phyloP scores from a whole-genome alignment of 2,797 vertebrate genomes.

The Ctenochaetus hawaiiensis region DNA sequence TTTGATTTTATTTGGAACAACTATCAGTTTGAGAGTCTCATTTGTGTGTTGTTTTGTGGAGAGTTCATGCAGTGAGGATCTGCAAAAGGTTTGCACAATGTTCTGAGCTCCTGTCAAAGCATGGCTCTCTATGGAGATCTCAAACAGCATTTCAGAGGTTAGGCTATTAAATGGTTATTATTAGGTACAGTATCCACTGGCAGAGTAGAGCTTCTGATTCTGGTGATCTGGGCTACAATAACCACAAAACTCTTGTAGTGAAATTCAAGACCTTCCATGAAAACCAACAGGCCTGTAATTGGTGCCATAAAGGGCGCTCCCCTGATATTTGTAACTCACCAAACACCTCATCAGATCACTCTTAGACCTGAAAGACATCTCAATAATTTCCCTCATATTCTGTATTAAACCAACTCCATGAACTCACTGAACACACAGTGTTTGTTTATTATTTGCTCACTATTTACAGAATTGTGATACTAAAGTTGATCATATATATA shows the following conservation, averaged over 20 bases:
- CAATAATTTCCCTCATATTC: background rate
- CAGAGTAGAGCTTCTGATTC: background rate
- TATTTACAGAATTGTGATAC: too few species aligned
- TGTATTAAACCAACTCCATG: background rate
- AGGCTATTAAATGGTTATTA: background rate
- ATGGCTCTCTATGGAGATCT: background rate
- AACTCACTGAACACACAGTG: too few species aligned
- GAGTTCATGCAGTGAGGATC: slow-evolving; percentile 8
- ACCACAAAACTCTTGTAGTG: too few species aligned
- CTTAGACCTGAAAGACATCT: background rate
- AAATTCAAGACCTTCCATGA: too few species aligned
- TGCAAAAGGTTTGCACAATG: background rate
- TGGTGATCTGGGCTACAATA: too few species aligned
- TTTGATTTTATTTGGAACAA: slow-evolving; percentile 23
- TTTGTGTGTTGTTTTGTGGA: slow-evolving; percentile 3
- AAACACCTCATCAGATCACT: background rate
- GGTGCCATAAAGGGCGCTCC: background rate
- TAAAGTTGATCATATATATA: too few species aligned
- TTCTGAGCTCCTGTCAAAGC: slow-evolving; percentile 33
- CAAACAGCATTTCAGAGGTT: too few species aligned
- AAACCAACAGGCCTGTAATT: background rate
- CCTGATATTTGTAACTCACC: background rate
- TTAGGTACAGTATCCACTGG: background rate
- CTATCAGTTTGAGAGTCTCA: slow-evolving; percentile 15
- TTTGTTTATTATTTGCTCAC: too few species aligned